phyloP scores from a whole-genome alignment of 2,888 invertebrate species.

The Idaea straminata region DNA sequence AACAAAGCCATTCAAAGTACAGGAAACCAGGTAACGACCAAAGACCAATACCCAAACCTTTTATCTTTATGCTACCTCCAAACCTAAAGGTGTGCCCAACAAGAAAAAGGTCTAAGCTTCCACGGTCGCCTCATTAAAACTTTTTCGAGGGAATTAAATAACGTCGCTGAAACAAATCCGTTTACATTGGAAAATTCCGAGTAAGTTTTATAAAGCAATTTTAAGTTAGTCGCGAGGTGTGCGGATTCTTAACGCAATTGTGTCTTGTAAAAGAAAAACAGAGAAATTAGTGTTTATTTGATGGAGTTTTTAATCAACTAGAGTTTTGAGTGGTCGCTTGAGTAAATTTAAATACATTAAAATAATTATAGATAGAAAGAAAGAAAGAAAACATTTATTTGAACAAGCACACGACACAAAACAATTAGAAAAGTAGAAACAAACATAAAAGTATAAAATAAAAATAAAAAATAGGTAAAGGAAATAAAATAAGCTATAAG shows the following conservation, averaged over 20 bases:
- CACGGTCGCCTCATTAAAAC: constrained; percentile 52
- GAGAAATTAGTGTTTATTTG: neutral
- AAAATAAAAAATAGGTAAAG: no score
- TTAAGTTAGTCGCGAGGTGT: constrained; percentile 29
- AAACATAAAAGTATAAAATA: no score
- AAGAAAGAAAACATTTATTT: no score
- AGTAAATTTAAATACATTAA: neutral
- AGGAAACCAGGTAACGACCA: no score
- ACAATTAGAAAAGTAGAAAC: no score
- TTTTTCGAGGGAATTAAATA: constrained; percentile 54
- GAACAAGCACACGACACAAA: no score
- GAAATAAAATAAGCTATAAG: no score
- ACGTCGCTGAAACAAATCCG: constrained; percentile 46
- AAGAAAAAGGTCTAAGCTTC: constrained; percentile 28
- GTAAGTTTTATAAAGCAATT: constrained; percentile 42
- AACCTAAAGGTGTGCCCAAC: constrained; percentile 19
- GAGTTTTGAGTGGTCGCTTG: neutral
- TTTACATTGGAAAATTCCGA: constrained; percentile 32
- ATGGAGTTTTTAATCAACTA: neutral
- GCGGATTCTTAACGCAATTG: constrained; percentile 15
- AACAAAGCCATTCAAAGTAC: no score
- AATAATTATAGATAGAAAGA: no score
- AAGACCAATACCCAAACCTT: neutral
- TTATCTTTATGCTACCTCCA: neutral
- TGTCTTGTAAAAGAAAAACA: constrained; percentile 2